Evolutionary conservation across 1,140 invertebrate species (phyloP).

Genomic region (Manduca sexta): DNA sequence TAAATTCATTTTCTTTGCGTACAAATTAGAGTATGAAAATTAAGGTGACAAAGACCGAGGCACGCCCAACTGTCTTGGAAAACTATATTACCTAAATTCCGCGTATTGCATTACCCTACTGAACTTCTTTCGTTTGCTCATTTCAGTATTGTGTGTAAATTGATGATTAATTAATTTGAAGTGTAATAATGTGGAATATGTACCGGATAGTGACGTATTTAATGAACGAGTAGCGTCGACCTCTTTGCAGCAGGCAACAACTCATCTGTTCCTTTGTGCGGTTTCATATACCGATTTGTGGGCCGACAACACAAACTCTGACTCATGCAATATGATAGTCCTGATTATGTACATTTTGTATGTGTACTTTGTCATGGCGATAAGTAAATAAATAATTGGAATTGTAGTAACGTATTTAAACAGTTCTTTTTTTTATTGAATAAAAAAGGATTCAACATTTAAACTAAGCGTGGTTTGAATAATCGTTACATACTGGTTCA

Average conservation of each 20-base stretch:
- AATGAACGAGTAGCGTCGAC: slow-evolving; percentile 37
- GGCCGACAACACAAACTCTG: slow-evolving; percentile 40
- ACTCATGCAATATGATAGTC: slow-evolving; percentile 51
- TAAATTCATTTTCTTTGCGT: too few species aligned
- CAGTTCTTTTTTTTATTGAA: too few species aligned
- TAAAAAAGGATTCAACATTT: too few species aligned
- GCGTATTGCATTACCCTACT: neutral
- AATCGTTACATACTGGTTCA: too few species aligned
- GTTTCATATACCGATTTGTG: slow-evolving; percentile 47
- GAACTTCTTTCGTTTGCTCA: neutral
- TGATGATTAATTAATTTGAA: slow-evolving; percentile 21
- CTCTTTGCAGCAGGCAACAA: slow-evolving; percentile 32
- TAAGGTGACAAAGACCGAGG: too few species aligned
- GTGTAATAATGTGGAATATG: slow-evolving; percentile 17
- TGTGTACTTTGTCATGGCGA: too few species aligned
- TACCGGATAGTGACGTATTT: slow-evolving; percentile 52
- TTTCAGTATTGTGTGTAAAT: slow-evolving; percentile 12
- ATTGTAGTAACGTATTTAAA: too few species aligned
- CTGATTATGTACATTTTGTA: neutral
- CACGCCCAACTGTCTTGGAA: too few species aligned
- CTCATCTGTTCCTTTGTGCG: slow-evolving; percentile 49
- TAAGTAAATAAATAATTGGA: too few species aligned
- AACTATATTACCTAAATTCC: too few species aligned
- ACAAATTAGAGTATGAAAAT: too few species aligned
- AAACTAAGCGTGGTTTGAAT: too few species aligned